Conservation (phyloP, 1,140 invertebrate genomes). For the Philotrypesis tridentata region DNA sequence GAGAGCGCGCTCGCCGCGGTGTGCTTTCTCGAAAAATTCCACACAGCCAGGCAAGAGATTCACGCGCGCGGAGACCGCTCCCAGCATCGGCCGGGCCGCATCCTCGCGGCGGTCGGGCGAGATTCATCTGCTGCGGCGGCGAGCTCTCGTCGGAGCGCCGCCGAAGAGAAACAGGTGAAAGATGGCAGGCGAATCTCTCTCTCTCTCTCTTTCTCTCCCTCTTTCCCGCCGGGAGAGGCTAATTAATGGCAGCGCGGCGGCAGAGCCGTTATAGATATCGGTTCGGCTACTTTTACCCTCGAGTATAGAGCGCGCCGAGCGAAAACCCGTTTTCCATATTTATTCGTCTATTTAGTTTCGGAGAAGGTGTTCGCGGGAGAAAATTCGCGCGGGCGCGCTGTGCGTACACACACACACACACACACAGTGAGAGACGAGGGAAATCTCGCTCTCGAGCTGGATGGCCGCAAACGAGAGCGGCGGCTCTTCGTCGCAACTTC, state of each 20-base stretch:
- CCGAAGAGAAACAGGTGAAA: conserved; percentile 43
- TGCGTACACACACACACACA: not conserved
- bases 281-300: not conserved
- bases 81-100: conserved; percentile 34
- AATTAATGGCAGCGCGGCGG: conserved; percentile 13
- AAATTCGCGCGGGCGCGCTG: conserved; percentile 43
- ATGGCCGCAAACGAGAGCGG: conserved; percentile 46
- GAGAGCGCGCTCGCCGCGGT: not conserved
- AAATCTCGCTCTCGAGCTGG: conserved; percentile 14
- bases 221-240: not conserved
- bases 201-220: not conserved
- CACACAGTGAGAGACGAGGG: not conserved
- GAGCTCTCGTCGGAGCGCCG: not conserved
- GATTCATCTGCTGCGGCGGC: conserved; percentile 23
- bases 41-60: not conserved
- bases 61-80: conserved; percentile 22
- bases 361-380: conserved; percentile 28
- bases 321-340: conserved; percentile 22
- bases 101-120: conserved; percentile 10
- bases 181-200: not conserved
- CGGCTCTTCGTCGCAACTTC: conserved; percentile 22
- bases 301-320: not conserved
- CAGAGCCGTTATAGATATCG: not conserved
- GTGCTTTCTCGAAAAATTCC: conserved; percentile 25
- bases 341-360: conserved; percentile 1